Evolutionary conservation across 1,140 invertebrate genomes (phyloP), one percentile per base, ranked within the genome.

Genomic region (Anastrepha ludens): DNA sequence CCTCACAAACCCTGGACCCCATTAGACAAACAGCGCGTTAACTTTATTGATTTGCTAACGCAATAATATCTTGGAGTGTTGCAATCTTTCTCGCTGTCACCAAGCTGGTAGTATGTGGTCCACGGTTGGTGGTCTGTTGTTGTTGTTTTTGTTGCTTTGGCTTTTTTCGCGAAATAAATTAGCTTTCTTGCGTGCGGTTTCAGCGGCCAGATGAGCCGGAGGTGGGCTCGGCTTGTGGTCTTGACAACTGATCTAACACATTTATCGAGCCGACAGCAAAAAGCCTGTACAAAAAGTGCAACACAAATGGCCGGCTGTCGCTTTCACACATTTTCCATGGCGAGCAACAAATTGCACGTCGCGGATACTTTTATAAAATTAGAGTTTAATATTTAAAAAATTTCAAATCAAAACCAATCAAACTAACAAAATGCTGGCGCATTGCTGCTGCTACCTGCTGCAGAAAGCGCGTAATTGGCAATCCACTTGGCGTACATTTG

Each of bases 201-300:
- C 6, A 2, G 50, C 50, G 11, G 50, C 50, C 11, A 55, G 50
- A 55, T 6, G 50, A 6, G 50, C 1, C 50, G 15, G 20, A 5
- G 64, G 64, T 67, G 64, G 7, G 64, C 29, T 39, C 29, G 64
- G 29, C 64, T 67, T 67, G 64, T 39, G 64, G 64, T 67, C 64
- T 67, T 67, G 64, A 67, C 64, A 67, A 67, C 29, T 39, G 64
- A 67, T 67, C 64, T 67, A 67, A 67, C 64, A 67, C 64, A 67
- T 29, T 62, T 67, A 20, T 11, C 20, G 2, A 67, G 20, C 9
- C 20, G 64, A 6, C 64, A 9, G 20, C 64, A 39, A 20, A 15
- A 39, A 41, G 17, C 64, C 6, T 29, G 64, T 11, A 15, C n/a
- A 29, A 39, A 5, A 67, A 29, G 7, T 20, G 29, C 64, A 67